Evolutionary conservation across 2,797 vertebrate genomes (phyloP).

Genomic region (Sparidentex hasta): DNA sequence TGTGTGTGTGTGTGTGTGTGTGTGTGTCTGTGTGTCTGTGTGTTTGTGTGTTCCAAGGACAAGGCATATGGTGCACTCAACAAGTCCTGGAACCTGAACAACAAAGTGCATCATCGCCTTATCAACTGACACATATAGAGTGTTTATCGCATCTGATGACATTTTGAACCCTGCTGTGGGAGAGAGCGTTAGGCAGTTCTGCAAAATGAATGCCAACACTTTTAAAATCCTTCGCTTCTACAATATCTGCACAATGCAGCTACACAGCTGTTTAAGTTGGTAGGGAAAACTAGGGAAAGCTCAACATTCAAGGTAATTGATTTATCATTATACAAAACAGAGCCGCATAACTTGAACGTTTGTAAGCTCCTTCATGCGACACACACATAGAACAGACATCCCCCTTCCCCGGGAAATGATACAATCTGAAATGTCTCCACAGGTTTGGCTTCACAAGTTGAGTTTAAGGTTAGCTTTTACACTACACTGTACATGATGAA

Average conservation of each 20-base stretch:
- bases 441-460: background rate
- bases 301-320: no score
- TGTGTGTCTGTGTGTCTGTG: constrained; percentile 1
- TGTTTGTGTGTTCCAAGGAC: constrained; percentile 12
- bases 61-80: background rate
- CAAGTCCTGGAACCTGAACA: background rate
- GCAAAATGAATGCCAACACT: background rate
- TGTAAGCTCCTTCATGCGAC: no score
- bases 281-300: no score
- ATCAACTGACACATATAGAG: background rate
- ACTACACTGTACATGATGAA: background rate
- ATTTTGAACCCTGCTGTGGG: background rate
- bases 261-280: no score
- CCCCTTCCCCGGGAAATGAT: background rate
- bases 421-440: background rate
- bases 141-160: background rate
- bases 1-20: background rate
- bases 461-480: background rate
- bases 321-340: no score
- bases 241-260: background rate
- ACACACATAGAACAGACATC: no score
- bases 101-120: background rate
- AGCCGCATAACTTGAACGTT: no score
- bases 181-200: background rate
- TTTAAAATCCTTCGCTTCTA: background rate